Conservation (phyloP, 2,888 invertebrate genomes). For the Limnephilus rhombicus region DNA sequence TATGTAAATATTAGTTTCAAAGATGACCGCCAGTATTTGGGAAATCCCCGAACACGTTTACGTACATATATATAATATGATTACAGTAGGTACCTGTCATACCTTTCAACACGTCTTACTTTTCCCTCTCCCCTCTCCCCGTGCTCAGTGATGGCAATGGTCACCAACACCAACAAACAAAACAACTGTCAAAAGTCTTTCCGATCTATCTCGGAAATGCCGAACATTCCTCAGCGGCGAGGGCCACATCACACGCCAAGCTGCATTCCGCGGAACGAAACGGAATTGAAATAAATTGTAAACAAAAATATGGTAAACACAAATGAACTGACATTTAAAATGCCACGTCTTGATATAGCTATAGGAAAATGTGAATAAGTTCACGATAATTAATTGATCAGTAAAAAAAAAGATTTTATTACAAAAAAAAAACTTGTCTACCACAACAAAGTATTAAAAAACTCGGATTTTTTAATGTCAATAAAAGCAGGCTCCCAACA, state of each 20-base stretch:
- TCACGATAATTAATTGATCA: background rate
- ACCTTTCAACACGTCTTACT: background rate
- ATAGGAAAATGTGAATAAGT: background rate
- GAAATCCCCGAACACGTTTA: background rate
- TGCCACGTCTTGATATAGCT: background rate
- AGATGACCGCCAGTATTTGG: background rate
- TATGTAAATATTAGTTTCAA: background rate
- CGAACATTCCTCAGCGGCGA: slow-evolving; percentile 46
- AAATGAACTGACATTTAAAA: background rate
- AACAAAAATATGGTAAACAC: background rate
- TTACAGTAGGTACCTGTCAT: background rate
- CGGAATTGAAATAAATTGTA: background rate
- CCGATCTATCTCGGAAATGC: slow-evolving; percentile 58
- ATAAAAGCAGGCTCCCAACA: background rate
- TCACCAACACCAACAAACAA: background rate
- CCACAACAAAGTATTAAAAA: background rate
- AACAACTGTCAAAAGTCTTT: slow-evolving; percentile 46
- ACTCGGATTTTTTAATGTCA: background rate
- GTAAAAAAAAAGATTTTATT: background rate
- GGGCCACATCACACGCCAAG: slow-evolving; percentile 31
- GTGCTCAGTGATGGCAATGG: background rate
- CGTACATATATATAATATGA: background rate
- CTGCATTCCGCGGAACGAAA: background rate
- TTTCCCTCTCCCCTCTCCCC: background rate
- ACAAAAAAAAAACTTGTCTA: too few species aligned